phyloP scores from a whole-genome alignment of 2,113 vertebrate species.

The Charadrius vociferus region DNA sequence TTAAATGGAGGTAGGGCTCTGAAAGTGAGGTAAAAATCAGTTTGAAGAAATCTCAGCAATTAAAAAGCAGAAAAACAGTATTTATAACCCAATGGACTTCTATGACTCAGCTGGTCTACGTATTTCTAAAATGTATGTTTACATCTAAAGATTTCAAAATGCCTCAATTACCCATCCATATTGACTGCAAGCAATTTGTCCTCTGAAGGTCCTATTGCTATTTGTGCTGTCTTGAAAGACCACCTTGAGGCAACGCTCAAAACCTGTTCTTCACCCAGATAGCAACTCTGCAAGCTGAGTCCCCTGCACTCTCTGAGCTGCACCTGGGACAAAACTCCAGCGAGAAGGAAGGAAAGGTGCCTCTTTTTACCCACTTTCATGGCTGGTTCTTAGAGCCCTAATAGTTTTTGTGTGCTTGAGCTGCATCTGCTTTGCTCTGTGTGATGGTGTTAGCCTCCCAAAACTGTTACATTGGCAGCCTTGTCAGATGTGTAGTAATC shows the following conservation, averaged over 20 bases:
- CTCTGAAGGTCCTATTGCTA: not conserved
- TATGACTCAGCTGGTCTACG: not conserved
- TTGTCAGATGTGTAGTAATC: not conserved
- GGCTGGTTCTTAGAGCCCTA: not conserved
- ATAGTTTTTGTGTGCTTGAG: not conserved
- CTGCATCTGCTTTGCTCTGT: not conserved
- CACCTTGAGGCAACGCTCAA: not conserved
- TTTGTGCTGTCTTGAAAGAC: not conserved
- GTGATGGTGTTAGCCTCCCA: not conserved
- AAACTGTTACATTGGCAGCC: not conserved
- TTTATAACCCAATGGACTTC: not conserved
- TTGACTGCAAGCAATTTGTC: not conserved
- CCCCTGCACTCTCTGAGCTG: not conserved
- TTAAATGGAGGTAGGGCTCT: not conserved
- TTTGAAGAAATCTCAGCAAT: not conserved
- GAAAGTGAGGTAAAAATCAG: not conserved
- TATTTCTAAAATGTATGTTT: not conserved
- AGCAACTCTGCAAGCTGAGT: not conserved
- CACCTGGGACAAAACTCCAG: not conserved
- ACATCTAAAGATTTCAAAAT: not conserved
- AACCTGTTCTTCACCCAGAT: not conserved
- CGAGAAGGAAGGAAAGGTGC: not conserved
- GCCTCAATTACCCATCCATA: not conserved
- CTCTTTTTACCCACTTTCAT: fast-evolving
- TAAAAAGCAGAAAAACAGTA: not conserved